These are phyloP conservation scores for Glaucidium brasilianum DNA, from an alignment of 2,113 vertebrate genomes.

Conservation along the genomic window DNA sequence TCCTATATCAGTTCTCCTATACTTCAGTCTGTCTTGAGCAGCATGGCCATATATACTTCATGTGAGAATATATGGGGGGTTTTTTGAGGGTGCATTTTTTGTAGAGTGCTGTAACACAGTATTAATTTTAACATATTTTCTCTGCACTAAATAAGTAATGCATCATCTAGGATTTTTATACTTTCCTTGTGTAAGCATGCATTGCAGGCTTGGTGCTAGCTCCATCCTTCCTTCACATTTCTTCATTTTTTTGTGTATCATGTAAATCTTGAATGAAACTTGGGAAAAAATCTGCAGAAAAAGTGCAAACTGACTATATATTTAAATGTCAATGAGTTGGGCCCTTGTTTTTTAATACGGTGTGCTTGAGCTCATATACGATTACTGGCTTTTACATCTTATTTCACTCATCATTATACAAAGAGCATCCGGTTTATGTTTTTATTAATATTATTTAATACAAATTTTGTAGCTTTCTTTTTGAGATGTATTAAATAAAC, in stretches of 20 bases:
- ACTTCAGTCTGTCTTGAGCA: constrained; percentile 12
- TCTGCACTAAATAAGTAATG: constrained; percentile 33
- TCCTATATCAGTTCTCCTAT: background rate
- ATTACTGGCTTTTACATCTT: constrained; percentile 48
- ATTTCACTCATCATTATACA: constrained; percentile 63
- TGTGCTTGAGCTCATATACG: constrained; percentile 20
- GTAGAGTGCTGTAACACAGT: constrained; percentile 34
- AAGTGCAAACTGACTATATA: constrained; percentile 21
- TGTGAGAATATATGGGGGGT: constrained; percentile 1
- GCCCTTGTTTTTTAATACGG: constrained; percentile 17
- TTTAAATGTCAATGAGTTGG: constrained; percentile 56
- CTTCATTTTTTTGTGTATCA: background rate
- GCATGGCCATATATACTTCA: background rate
- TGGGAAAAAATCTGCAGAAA: constrained; percentile 52
- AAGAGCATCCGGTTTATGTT: constrained; percentile 54
- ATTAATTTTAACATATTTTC: constrained; percentile 51
- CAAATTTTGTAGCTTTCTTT: constrained; percentile 63
- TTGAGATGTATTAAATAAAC: constrained; percentile 59
- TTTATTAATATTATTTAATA: constrained; percentile 70
- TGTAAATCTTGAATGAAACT: constrained; percentile 2
- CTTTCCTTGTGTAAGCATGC: constrained; percentile 44
- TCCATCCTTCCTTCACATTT: constrained; percentile 61
- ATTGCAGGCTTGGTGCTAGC: constrained; percentile 59
- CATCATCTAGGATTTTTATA: constrained; percentile 34
- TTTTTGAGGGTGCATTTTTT: background rate